Conservation (phyloP, 2,113 vertebrate species). For the Sarotherodon lohbergeri region DNA sequence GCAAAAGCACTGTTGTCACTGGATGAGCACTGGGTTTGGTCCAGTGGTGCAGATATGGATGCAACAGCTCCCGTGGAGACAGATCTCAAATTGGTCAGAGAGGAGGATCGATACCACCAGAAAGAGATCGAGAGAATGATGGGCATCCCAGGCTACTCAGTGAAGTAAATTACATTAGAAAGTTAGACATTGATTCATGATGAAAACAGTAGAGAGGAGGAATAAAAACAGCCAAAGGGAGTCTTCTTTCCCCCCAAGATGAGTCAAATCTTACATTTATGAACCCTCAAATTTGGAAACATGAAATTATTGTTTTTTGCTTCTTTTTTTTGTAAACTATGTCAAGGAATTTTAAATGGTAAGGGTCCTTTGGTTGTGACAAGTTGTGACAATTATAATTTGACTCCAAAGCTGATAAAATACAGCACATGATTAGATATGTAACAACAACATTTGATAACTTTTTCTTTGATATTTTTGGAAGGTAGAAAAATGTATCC, state of each 20-base stretch:
- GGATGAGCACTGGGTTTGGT: constrained; percentile 29
- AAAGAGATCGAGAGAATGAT: constrained; percentile 58
- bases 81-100: constrained; percentile 55
- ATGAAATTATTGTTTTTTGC: neutral
- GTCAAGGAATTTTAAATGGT: neutral
- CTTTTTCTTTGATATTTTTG: neutral
- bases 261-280: constrained; percentile 5
- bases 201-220: constrained; percentile 2
- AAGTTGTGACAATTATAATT: neutral
- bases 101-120: constrained; percentile 54
- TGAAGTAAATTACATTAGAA: constrained; percentile 63
- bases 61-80: constrained; percentile 49
- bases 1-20: constrained; percentile 14
- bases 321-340: neutral
- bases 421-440: neutral
- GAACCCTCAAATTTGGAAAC: neutral
- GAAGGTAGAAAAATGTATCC: neutral
- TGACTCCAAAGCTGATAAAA: neutral
- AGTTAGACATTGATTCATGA: constrained; percentile 51
- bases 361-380: neutral
- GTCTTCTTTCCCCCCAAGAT: neutral
- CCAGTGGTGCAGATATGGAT: constrained; percentile 51
- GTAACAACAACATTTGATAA: neutral
- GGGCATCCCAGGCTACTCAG: constrained; percentile 50
- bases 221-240: constrained; percentile 21